Evolutionary conservation across 2,797 vertebrate species (phyloP), one percentile per base, ranked within the genome.

Genomic region (Girardinus metallicus): DNA sequence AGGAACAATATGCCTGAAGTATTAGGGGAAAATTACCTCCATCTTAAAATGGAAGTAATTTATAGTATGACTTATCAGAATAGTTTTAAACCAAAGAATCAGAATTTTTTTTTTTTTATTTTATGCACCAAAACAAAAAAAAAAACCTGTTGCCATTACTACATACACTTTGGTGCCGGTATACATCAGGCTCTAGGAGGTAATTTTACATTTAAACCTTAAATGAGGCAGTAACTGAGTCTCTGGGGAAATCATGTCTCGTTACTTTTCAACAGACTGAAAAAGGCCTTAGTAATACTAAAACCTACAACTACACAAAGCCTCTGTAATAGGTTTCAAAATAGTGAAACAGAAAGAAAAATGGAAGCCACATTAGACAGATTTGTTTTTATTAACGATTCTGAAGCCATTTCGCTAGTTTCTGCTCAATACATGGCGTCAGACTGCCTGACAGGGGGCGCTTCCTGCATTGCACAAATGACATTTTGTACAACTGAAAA

Each of bases 101-200:
- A n/a, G 9, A 3, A 10, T 2, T 5, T 53, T 26, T 55, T 47
- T 76, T n/a, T 44, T 87, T 89, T 77, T 74, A 77, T 90, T 92
- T 89, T 49, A 80, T 83, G 16, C 78, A 4, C 72, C 83, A 76
- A 62, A n/a, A n/a, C n/a, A n/a, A 89, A 91, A 71, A 88, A 88
- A 84, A 88, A 87, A 31, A 74, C 71, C 71, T 1, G 5, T 34
- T 60, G 57, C 15, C 57, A 60, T 31, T 36, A 64, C 60, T 36
- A 64, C 60, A 64, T 41, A 44, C 79, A 90, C 72, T 7, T 26
- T 44, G 64, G 74, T 47, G 53, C 76, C 82, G 76, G 64, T 46
- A 44, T 21, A 71, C 57, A 68, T 47, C 76, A 74, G 82, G 36
- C 74, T 75, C 83, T 71, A 15, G 64, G 12, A 44, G 26, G 62